Evolutionary conservation across 2,113 vertebrate genomes (phyloP).

Genomic region (Neolamprologus ventralis): DNA sequence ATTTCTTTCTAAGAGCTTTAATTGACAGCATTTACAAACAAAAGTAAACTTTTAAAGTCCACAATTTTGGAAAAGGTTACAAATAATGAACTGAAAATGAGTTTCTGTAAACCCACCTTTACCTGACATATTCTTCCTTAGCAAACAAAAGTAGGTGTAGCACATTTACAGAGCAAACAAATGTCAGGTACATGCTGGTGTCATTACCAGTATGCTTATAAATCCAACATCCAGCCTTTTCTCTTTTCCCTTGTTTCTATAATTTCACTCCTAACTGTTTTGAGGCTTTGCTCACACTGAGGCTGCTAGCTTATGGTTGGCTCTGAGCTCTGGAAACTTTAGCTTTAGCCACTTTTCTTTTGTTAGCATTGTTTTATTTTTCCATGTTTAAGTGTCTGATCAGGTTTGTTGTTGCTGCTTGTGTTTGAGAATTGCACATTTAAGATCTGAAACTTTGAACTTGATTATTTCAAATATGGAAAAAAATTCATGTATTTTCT

Average conservation of each 20-base stretch:
- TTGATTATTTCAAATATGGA: background rate
- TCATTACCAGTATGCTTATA: background rate
- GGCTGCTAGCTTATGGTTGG: background rate
- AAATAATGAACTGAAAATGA: background rate
- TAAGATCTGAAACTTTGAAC: background rate
- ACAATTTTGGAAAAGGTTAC: background rate
- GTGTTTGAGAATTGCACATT: background rate
- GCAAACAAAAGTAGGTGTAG: background rate
- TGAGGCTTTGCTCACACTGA: background rate
- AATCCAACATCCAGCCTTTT: background rate
- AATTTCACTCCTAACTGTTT: background rate
- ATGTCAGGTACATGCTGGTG: background rate
- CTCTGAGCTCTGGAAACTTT: background rate
- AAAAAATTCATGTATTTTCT: background rate
- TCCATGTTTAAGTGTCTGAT: background rate
- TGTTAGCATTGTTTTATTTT: background rate
- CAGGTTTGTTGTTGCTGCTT: background rate
- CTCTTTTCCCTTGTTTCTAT: background rate
- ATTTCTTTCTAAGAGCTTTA: background rate
- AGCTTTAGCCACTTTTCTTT: background rate
- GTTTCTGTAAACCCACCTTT: background rate
- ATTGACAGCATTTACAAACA: background rate
- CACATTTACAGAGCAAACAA: background rate
- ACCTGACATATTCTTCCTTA: background rate
- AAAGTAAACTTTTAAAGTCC: background rate